Percentiles rank a stretch among this genome's conserved stretches.
These are phyloP conservation scores for Otis tarda DNA, from an alignment of 2,113 vertebrate genomes.

Conservation along the genomic window DNA sequence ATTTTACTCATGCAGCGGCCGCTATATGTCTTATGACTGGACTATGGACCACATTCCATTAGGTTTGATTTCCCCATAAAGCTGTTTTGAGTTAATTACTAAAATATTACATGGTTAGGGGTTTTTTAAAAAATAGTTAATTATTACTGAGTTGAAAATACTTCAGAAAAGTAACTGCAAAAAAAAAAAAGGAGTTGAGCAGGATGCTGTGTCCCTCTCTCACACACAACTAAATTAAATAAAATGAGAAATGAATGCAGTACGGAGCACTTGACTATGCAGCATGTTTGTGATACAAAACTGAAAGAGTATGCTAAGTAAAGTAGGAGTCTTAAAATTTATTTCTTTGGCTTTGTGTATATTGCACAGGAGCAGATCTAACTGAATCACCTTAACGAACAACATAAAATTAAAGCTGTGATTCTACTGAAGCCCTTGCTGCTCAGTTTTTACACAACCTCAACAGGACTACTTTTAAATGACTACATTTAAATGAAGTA, in stretches of 20 bases:
- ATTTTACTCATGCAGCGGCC: neutral
- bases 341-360: neutral
- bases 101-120: neutral
- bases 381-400: neutral
- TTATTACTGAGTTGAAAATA: neutral
- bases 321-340: neutral
- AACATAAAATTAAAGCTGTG: neutral
- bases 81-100: neutral
- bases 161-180: neutral
- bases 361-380: neutral
- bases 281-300: neutral
- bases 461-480: neutral
- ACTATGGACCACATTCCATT: neutral
- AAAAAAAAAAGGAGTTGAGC: neutral
- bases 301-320: neutral
- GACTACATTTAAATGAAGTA: neutral
- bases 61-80: neutral
- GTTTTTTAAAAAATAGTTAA: neutral
- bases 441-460: neutral
- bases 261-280: neutral
- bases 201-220: neutral
- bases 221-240: neutral
- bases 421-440: neutral
- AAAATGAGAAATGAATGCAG: neutral
- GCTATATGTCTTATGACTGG: neutral